These are phyloP conservation scores for Ispidina picta DNA, from an alignment of 2,797 vertebrate species.

Conservation along the genomic window DNA sequence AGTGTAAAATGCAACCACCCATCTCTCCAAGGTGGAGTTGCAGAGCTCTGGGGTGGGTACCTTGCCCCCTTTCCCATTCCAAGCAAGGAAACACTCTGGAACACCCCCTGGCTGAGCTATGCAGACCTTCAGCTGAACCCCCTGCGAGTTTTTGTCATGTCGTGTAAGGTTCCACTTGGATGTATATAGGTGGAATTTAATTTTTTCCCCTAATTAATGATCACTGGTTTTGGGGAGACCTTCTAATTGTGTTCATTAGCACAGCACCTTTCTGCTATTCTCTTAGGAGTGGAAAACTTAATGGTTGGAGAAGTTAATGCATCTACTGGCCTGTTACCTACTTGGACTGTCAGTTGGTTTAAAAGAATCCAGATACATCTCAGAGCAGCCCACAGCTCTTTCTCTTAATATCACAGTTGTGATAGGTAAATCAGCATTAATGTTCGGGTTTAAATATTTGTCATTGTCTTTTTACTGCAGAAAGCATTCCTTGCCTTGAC, in stretches of 20 bases:
- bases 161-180: not conserved
- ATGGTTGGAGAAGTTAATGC: not conserved
- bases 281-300: not conserved
- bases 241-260: not conserved
- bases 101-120: not conserved
- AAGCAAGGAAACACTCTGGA: not conserved
- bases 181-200: not conserved
- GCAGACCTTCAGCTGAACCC: not conserved
- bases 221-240: not conserved
- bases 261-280: not conserved
- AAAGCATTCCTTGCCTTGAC: not conserved
- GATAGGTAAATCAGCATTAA: not conserved
- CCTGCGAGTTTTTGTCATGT: not conserved
- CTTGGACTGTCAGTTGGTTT: not conserved
- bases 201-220: not conserved
- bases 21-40: not conserved
- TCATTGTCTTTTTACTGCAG: not conserved
- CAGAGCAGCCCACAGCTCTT: not conserved
- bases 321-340: fast-evolving
- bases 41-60: not conserved
- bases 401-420: not conserved
- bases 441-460: not conserved
- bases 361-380: not conserved
- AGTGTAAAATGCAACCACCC: not conserved
- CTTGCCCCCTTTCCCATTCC: not conserved